Evolutionary conservation across 2,888 invertebrate genomes (phyloP).

Genomic region (Seladonia tumulorum): DNA sequence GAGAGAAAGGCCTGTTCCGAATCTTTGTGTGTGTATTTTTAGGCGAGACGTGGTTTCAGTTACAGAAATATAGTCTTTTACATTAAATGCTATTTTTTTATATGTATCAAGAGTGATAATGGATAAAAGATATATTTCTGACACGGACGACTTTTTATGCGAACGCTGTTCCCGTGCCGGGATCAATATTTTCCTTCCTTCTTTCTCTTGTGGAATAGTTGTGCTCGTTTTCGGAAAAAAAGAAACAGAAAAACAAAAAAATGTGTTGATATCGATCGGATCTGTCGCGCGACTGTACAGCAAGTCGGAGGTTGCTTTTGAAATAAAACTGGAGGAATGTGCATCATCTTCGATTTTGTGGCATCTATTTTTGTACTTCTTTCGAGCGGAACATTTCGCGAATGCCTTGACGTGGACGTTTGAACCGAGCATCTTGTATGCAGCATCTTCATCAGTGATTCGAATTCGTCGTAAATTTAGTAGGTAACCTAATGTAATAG

Average conservation of each 20-base stretch:
- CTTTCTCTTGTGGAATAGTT: constrained; percentile 13
- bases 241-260: not conserved
- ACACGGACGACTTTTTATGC: constrained; percentile 15
- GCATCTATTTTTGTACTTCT: constrained; percentile 53
- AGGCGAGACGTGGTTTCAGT: constrained; percentile 28
- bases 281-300: constrained; percentile 45
- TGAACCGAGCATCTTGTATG: constrained; percentile 25
- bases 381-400: constrained; percentile 46
- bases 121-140: constrained; percentile 41
- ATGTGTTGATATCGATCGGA: constrained; percentile 28
- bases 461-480: constrained; percentile 40
- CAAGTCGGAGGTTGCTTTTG: constrained; percentile 33
- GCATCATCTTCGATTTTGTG: constrained; percentile 39
- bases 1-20: constrained; percentile 21
- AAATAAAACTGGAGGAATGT: constrained; percentile 37
- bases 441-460: constrained; percentile 63
- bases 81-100: constrained; percentile 34
- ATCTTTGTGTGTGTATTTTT: constrained; percentile 28
- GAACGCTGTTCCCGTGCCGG: not conserved
- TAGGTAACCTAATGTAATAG: constrained; percentile 59
- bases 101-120: constrained; percentile 13
- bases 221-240: not conserved
- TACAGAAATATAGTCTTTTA: constrained; percentile 42
- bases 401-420: constrained; percentile 58
- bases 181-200: constrained; percentile 29